Evolutionary conservation across 2,797 vertebrate genomes (phyloP), one percentile per base, ranked within the genome.

Genomic region (Paratrypauchen microcephalus): DNA sequence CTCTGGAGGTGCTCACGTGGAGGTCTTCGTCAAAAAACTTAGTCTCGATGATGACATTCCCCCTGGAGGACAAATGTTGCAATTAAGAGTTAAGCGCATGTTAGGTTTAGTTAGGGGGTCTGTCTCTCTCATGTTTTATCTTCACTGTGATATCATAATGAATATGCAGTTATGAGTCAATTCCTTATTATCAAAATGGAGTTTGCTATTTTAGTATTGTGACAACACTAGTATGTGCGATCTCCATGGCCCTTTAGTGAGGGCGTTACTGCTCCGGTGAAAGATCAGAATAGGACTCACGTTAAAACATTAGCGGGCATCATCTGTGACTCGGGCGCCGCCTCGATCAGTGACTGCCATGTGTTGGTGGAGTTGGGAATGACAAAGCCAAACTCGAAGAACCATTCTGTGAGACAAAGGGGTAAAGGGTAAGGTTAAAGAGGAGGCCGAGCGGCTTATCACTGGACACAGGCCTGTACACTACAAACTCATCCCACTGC

Each of bases 301-400:
- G 96, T 99, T 93, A 99, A 94, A 92, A 98, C 94, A 47, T 96
- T 99, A 75, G 98, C 98, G 45, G 97, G 96, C 98, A 99, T 99
- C 98, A 99, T 99, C 91, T 99, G 97, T 77, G 97, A 98, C 86
- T 99, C 98, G 15, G 98, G 97, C 11, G 98, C 98, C 19, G 98
- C 97, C 87, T 99, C 98, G 94, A 99, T 99, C 92, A 99, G 95
- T 79, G 97, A 99, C 90, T 99, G 98, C 98, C 98, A 99, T 72
- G 98, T 99, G 92, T 99, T 99, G 89, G 97, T 99, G 83, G 98
- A 99, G 89, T 99, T 99, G 57, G 98, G 98, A 82, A 99, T 99
- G 84, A 99, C 97, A 74, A 99, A 99, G 78, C 97, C 97, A 78
- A 99, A 99, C 90, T 99, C 98, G 87, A 99, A 99, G 92, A 98